Conservation (phyloP, 2,888 invertebrate genomes). For the Macaria notata region DNA sequence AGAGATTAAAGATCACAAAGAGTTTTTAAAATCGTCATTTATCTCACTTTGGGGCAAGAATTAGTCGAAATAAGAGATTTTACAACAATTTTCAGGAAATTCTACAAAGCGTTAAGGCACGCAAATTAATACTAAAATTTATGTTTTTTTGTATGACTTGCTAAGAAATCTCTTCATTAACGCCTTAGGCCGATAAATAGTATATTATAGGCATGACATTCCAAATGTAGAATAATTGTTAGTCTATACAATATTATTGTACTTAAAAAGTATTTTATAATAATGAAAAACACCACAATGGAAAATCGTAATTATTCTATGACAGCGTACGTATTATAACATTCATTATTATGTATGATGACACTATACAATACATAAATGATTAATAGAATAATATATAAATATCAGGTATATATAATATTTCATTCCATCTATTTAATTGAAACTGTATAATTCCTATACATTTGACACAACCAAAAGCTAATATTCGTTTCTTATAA, state of each 20-base stretch:
- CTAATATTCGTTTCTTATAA: conserved; percentile 24
- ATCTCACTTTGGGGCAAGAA: conserved; percentile 19
- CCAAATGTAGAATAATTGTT: conserved; percentile 13
- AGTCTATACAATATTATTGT: background rate
- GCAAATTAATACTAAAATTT: conserved; percentile 41
- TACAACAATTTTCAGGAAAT: too few relatives aligned
- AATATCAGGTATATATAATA: conserved; percentile 12
- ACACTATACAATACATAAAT: too few relatives aligned
- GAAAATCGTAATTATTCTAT: conserved; percentile 17
- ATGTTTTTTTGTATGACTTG: too few relatives aligned
- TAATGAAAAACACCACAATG: conserved; percentile 18
- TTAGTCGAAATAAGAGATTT: background rate
- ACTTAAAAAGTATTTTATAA: background rate
- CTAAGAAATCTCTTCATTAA: too few relatives aligned
- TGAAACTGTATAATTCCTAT: conserved; percentile 26
- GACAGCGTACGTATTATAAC: conserved; percentile 6
- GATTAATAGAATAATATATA: background rate
- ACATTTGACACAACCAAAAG: conserved; percentile 35
- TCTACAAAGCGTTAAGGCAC: conserved; percentile 37
- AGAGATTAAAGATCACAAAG: conserved; percentile 20
- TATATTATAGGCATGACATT: conserved; percentile 4
- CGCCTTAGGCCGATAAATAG: conserved; percentile 18
- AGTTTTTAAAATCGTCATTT: conserved; percentile 13
- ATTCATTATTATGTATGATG: conserved; percentile 2
- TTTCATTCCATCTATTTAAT: conserved; percentile 22